A percentile compares a stretch with the other conserved stretches of the same genome.
phyloP scores from a whole-genome alignment of 2,113 vertebrate species.

The Erinaceus europaeus region DNA sequence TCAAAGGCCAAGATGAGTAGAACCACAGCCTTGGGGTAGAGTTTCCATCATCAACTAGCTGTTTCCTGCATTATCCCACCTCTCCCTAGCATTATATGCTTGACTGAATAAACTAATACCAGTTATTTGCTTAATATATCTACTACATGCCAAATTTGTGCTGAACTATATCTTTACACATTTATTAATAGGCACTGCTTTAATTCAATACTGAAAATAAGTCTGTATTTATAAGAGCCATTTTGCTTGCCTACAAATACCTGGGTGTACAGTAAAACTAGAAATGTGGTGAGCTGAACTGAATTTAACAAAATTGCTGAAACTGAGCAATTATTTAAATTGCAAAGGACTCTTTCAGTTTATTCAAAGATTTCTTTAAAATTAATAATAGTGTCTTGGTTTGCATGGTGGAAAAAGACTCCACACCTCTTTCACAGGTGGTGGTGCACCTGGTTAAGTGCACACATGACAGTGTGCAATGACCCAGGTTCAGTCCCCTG shows the following conservation, averaged over 20 bases:
- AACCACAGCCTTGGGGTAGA: conserved; percentile 53
- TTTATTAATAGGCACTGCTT: conserved; percentile 31
- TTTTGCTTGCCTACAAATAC: conserved; percentile 3
- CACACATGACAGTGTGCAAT: no score
- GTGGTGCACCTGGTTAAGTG: no score
- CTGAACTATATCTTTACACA: conserved; percentile 30
- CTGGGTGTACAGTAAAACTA: background rate
- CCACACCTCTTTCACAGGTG: no score
- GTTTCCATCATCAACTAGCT: conserved; percentile 71
- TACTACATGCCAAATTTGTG: conserved; percentile 63
- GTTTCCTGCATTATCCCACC: background rate
- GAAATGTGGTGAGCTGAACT: conserved; percentile 1
- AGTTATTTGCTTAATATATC: conserved; percentile 77
- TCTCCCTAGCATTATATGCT: conserved; percentile 66
- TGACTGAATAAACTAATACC: conserved; percentile 80
- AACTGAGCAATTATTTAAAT: conserved; percentile 37
- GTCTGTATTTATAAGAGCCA: background rate
- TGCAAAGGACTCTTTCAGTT: conserved; percentile 16
- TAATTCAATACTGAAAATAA: background rate
- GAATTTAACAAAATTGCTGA: conserved; percentile 35
- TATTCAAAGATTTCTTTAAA: conserved; percentile 32
- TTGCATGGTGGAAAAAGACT: conserved; percentile 9
- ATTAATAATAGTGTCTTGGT: conserved; percentile 17
- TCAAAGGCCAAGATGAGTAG: conserved; percentile 44
- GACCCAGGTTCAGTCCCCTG: no score